These are phyloP conservation scores for Accipiter cooperii DNA, from an alignment of 2,113 vertebrate species.

Conservation along the genomic window DNA sequence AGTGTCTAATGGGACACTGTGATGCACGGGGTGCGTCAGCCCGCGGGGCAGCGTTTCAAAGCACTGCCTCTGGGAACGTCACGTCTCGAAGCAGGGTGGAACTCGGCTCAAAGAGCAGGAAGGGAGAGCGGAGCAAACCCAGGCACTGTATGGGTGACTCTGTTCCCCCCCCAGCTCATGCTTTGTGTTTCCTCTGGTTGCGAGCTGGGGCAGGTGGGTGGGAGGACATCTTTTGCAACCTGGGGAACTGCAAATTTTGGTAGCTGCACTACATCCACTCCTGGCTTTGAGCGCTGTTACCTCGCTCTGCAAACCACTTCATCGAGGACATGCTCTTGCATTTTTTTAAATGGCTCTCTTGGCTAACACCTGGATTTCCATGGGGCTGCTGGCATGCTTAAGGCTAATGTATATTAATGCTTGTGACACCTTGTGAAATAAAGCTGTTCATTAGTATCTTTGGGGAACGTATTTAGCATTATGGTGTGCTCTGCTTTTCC, in stretches of 20 bases:
- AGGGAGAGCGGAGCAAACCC: not conserved
- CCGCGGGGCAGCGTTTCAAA: fast-evolving
- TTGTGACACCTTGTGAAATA: not conserved
- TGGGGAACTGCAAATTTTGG: not conserved
- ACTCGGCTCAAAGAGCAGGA: not conserved
- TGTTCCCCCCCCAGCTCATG: no score
- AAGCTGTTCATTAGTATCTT: not conserved
- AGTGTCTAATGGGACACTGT: fast-evolving
- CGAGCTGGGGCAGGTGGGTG: fast-evolving
- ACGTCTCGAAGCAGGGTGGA: not conserved
- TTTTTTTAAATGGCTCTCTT: not conserved
- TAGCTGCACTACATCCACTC: not conserved
- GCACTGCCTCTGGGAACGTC: not conserved
- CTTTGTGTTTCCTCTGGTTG: not conserved
- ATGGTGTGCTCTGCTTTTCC: not conserved
- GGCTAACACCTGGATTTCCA: not conserved
- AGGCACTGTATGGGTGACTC: not conserved
- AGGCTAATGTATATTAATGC: not conserved
- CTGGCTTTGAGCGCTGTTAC: not conserved
- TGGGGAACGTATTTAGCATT: not conserved
- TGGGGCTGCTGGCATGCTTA: not conserved
- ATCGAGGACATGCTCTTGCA: not conserved
- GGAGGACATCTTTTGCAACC: not conserved
- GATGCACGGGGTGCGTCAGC: fast-evolving
- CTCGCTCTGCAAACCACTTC: not conserved